Evolutionary conservation across 1,140 invertebrate species (phyloP), one percentile per base, ranked within the genome.

Genomic region (Heterodera schachtii): DNA sequence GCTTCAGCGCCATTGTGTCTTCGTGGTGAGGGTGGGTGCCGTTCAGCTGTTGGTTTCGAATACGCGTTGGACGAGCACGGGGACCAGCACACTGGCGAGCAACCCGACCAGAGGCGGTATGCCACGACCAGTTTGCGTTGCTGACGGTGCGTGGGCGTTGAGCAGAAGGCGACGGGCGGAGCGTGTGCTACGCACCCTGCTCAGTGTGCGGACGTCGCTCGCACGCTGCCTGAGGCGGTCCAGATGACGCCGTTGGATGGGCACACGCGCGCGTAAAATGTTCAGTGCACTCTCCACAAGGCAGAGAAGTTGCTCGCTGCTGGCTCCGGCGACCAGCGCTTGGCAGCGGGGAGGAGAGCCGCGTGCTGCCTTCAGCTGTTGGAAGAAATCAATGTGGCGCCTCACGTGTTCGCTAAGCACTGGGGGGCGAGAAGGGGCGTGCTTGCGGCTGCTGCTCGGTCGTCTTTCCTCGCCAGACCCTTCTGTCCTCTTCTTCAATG

Each of bases 231-330:
- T 82, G 52, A 9, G 44, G 16, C 19, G 41, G 31, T 0, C 31
- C 49, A 64, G 44, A 8, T 57, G 41, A 31, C 66, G 46, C 13
- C 21, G 82, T 6, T 49, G 47, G 44, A 77, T n/a, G 16, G 46
- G 46, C 78, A 82, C 21, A 0, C 81, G 83, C 3, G 66, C 52
- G 16, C 64, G 44, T 9, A 82, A 21, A 4, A 82, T 47, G 60
- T 82, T 82, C 31, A 84, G 19, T 19, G 81, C 70, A 47, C 67
- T 31, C 64, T 82, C 81, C 46, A 82, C 81, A 3, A 82, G 9
- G 19, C 64, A 44, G 5, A 82, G 19, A 11, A 82, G 60, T 46
- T 82, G 82, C 19, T 82, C 78, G 16, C 47, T 67, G 52, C 16
- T 46, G 2, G 75, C 75, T 8, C 71, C 11, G 21, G 75, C 44